Conservation (phyloP, 1,140 invertebrate genomes). For the Drosophila pallidifrons region DNA sequence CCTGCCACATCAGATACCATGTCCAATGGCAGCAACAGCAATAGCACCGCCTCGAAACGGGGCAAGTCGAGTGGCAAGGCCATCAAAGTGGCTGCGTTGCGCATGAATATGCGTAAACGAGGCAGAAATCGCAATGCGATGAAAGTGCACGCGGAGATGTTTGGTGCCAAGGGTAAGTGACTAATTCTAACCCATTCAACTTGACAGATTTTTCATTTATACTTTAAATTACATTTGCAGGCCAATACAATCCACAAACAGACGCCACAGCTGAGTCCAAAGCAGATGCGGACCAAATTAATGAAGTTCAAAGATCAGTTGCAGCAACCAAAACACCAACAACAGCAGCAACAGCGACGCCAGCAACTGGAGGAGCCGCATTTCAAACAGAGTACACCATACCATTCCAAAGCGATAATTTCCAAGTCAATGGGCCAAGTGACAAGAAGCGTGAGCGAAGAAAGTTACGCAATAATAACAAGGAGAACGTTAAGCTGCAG, state of each 20-base stretch:
- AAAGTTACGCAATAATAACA: constrained; percentile 56
- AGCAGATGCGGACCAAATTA: constrained; percentile 10
- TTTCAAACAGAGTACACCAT: constrained; percentile 66
- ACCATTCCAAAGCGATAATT: constrained; percentile 79
- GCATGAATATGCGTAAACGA: constrained; percentile 72
- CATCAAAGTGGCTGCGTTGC: constrained; percentile 62
- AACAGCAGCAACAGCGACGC: not conserved
- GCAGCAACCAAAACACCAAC: not conserved
- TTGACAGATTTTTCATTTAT: not conserved
- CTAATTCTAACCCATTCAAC: not conserved
- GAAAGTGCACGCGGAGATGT: constrained; percentile 72
- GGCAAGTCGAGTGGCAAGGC: constrained; percentile 31
- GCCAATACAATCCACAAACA: constrained; percentile 25
- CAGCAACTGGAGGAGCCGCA: constrained; percentile 51
- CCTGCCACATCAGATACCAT: not conserved
- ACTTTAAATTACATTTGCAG: not conserved
- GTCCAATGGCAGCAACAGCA: constrained; percentile 22
- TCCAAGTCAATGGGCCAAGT: constrained; percentile 66
- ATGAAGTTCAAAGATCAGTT: constrained; percentile 15
- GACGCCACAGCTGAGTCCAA: constrained; percentile 17
- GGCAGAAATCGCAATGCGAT: constrained; percentile 54
- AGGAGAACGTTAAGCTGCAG: constrained; percentile 74
- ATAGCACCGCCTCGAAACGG: constrained; percentile 37
- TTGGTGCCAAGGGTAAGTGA: constrained; percentile 64
- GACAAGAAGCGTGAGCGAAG: constrained; percentile 55